A percentile compares a stretch with the other conserved stretches of the same genome.
Evolutionary conservation across 2,113 vertebrate species (phyloP).

Genomic region (Muntiacus muntjak): DNA sequence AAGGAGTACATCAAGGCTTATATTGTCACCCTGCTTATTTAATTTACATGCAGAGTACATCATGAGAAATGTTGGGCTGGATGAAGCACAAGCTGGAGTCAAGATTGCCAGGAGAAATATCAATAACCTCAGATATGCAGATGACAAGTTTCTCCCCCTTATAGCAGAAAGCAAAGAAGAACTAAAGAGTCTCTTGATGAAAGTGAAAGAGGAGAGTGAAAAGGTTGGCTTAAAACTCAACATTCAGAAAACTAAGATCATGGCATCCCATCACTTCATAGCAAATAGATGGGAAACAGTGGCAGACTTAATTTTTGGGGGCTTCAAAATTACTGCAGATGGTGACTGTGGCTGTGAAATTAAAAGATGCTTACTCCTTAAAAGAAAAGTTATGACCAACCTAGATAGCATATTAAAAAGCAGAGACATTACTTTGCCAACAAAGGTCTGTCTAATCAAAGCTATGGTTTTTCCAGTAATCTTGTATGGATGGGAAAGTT

Average conservation of each 20-base stretch:
- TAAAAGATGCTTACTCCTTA: not conserved
- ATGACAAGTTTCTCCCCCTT: not conserved
- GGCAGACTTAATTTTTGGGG: fast-evolving
- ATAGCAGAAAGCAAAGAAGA: not conserved
- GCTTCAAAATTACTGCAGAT: not conserved
- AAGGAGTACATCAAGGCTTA: not conserved
- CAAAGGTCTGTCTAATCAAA: not conserved
- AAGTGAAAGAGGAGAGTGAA: not conserved
- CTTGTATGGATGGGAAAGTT: not conserved
- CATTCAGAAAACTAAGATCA: not conserved
- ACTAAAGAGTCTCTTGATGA: not conserved
- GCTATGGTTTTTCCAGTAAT: not conserved
- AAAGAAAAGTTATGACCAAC: not conserved
- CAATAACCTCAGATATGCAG: not conserved
- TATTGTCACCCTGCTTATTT: not conserved
- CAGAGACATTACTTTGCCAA: not conserved
- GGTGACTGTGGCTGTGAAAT: not conserved
- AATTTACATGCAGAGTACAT: not conserved
- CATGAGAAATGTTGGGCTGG: not conserved
- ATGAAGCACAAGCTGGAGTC: not conserved
- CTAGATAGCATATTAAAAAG: not conserved
- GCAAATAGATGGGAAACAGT: not conserved
- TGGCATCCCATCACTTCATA: not conserved
- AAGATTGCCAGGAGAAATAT: not conserved
- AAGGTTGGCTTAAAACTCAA: not conserved